Conservation (phyloP, 2,113 vertebrate genomes). For the Sinocyclocheilus anophthalmus region DNA sequence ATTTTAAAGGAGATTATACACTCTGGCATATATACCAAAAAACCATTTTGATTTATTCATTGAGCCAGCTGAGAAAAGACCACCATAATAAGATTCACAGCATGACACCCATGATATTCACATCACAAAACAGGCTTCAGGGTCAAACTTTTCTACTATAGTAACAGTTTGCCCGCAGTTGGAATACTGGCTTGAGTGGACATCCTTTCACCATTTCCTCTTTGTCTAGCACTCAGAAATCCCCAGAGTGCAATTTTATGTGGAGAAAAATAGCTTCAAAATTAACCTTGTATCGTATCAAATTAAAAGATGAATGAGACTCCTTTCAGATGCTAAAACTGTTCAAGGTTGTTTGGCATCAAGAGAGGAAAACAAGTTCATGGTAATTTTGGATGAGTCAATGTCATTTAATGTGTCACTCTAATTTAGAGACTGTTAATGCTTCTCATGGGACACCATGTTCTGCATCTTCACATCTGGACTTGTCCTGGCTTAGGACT, state of each 20-base stretch:
- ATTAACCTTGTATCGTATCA: constrained; percentile 45
- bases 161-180: constrained; percentile 2
- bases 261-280: constrained; percentile 29
- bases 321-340: constrained; percentile 47
- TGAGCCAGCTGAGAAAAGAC: constrained; percentile 14
- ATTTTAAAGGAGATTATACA: too few species aligned
- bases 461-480: constrained; percentile 1
- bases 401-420: constrained; percentile 37
- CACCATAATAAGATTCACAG: constrained; percentile 29
- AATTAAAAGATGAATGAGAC: constrained; percentile 49
- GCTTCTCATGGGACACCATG: constrained; percentile 24
- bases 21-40: too few species aligned
- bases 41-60: constrained; percentile 9
- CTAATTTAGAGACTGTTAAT: constrained; percentile 50
- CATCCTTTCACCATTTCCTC: constrained; percentile 11
- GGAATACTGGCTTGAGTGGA: background rate
- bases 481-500: constrained; percentile 1
- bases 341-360: constrained; percentile 46
- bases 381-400: constrained; percentile 40
- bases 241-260: constrained; percentile 10
- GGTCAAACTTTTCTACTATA: constrained; percentile 5
- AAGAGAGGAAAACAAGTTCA: constrained; percentile 7
- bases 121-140: constrained; percentile 7
- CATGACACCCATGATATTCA: background rate
- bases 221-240: background rate